Conservation (phyloP, 2,888 invertebrate genomes). For the Habrosyne pyritoides region DNA sequence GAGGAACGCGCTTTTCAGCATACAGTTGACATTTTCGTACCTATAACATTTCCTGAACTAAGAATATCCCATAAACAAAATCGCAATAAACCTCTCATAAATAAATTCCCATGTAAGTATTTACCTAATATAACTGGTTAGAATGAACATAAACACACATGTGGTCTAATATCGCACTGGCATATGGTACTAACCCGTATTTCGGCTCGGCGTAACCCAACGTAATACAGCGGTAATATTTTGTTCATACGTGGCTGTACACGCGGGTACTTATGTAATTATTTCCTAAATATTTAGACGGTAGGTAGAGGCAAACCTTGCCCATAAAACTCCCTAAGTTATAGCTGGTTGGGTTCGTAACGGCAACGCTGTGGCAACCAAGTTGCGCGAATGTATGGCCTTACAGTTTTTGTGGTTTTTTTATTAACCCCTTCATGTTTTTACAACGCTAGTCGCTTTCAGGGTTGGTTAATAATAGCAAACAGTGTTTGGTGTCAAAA, state of each 20-base stretch:
- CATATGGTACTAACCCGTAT: not conserved
- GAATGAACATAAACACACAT: slow-evolving; percentile 7
- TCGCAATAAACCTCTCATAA: not conserved
- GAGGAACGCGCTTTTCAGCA: too few relatives aligned
- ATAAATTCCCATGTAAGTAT: not conserved
- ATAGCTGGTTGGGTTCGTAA: slow-evolving; percentile 50
- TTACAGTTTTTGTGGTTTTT: slow-evolving; percentile 35
- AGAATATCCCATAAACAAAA: not conserved
- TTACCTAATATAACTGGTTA: slow-evolving; percentile 3
- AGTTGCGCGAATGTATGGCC: slow-evolving; percentile 40
- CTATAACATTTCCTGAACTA: not conserved
- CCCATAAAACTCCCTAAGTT: slow-evolving; percentile 63
- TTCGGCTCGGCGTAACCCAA: not conserved
- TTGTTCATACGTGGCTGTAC: slow-evolving; percentile 10
- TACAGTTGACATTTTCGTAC: too few relatives aligned
- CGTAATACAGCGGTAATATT: slow-evolving; percentile 21
- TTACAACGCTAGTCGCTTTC: slow-evolving; percentile 25
- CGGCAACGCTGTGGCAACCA: slow-evolving; percentile 36
- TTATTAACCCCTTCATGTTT: slow-evolving; percentile 23
- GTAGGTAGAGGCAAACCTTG: slow-evolving; percentile 40
- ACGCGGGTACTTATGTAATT: slow-evolving; percentile 55
- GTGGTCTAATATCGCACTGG: slow-evolving; percentile 7
- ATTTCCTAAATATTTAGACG: slow-evolving; percentile 68
- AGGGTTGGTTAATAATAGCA: not conserved
- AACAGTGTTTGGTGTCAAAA: not conserved